Conservation (phyloP, 2,888 invertebrate genomes). For the Abrostola triplasia region DNA sequence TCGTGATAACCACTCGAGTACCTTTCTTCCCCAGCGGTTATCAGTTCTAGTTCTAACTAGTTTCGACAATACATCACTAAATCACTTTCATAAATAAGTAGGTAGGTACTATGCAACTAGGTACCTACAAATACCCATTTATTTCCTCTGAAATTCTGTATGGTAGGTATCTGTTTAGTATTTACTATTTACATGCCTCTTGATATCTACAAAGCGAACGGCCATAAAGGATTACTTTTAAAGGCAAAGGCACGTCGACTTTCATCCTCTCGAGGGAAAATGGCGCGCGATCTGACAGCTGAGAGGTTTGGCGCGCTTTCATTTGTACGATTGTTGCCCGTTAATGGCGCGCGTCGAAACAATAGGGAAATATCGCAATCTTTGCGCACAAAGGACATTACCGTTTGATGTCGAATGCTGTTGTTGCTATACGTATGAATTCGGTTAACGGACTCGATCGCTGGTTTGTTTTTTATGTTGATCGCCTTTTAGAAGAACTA, state of each 20-base stretch:
- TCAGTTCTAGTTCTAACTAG: too few species aligned
- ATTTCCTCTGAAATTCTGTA: slow-evolving; percentile 20
- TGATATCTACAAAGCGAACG: slow-evolving; percentile 56
- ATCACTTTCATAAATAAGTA: too few species aligned
- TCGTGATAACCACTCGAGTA: too few species aligned
- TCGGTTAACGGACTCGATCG: slow-evolving; percentile 25
- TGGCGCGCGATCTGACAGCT: slow-evolving; percentile 81
- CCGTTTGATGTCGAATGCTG: slow-evolving; percentile 81
- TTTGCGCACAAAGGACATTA: slow-evolving; percentile 78
- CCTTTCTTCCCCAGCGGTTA: too few species aligned
- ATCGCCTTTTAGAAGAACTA: slow-evolving; percentile 1
- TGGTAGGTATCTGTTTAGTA: slow-evolving; percentile 25
- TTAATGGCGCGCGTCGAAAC: slow-evolving; percentile 82
- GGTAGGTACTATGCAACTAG: too few species aligned
- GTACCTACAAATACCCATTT: too few species aligned
- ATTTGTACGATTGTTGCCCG: slow-evolving; percentile 76
- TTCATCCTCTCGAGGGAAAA: slow-evolving; percentile 70
- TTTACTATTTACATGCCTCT: slow-evolving; percentile 33
- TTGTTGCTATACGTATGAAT: slow-evolving; percentile 60
- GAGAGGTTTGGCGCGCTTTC: slow-evolving; percentile 76
- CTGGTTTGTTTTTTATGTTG: slow-evolving; percentile 31
- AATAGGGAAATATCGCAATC: slow-evolving; percentile 77
- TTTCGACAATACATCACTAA: too few species aligned
- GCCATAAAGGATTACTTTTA: slow-evolving; percentile 60
- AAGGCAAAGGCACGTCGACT: slow-evolving; percentile 63